Base-by-base conservation (phyloP, 2,888 invertebrate species). In the Seladonia tumulorum region DNA sequence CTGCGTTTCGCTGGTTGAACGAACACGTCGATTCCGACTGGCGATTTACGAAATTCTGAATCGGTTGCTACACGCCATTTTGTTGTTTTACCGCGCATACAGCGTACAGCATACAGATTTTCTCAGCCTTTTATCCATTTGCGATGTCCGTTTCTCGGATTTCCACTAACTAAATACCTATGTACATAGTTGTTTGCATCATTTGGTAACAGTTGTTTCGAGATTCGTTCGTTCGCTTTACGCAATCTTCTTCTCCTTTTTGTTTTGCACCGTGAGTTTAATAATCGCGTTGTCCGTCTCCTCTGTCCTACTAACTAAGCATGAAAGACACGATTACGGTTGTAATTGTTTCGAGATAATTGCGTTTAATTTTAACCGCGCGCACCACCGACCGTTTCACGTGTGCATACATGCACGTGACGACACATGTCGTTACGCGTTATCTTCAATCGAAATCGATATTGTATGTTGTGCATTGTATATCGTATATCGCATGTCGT, bases 281-380 rank as follows among this genome's bases (percentile, higher is more conserved):
- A 76, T 85, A 81, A 86, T 80, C 76, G 45, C 77, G 66, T 81
- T 86, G 81, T 78, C 35, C 68, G 22, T 68, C 45, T 79, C 66
- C 35, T 35, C 78, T 73, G 86, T 73, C 86, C 86, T 60, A 76
- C 76, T 75, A 68, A 76, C 76, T 75, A 68, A 86, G 29, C 76
- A 60, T 79, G 73, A 85, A 86, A 78, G 78, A 81, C 72, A 86
- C 82, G 86, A 86, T 86, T 82, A 80, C 76, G 35, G n/a, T 16
- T 22, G 78, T 76, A 60, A 86, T 86, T 86, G 86, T 86, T 86
- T 73, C 29, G 49, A 76, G 72, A 79, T 86, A 86, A 86, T 86
- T 86, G 63, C 73, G 45, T 85, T 82, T 82, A 81, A 86, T 86
- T 86, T 75, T 76, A 86, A 86, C 63, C 29, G 74, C 47, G 22